Conservation (phyloP, 2,113 vertebrate species). For the Grammomys dolichurus region DNA sequence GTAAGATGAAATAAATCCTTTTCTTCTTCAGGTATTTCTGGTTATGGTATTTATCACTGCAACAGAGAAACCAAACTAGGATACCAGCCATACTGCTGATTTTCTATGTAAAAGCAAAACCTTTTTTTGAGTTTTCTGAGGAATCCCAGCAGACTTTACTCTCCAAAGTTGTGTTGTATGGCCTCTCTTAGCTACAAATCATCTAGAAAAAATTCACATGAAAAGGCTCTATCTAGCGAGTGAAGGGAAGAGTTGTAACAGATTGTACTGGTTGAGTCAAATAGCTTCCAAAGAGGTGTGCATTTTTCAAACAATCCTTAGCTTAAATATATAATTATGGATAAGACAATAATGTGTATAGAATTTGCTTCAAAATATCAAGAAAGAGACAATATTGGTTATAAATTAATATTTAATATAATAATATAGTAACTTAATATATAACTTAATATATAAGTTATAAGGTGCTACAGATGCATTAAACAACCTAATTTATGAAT, state of each 20-base stretch:
- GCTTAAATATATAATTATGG: neutral
- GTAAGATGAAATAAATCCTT: neutral
- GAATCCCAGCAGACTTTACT: neutral
- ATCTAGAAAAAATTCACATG: neutral
- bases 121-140: neutral
- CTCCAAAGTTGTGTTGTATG: neutral
- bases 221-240: neutral
- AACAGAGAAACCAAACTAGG: neutral
- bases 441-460: no score
- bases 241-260: neutral
- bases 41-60: neutral
- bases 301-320: slow-evolving; percentile 44
- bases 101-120: neutral
- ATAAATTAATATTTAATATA: slow-evolving; percentile 3
- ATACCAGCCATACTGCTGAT: neutral
- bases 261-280: neutral
- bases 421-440: no score
- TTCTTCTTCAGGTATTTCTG: neutral
- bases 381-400: neutral
- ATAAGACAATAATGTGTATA: slow-evolving; percentile 25
- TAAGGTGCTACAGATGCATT: neutral
- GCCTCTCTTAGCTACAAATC: slow-evolving; percentile 15
- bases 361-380: slow-evolving; percentile 34
- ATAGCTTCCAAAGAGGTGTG: neutral
- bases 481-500: neutral